phyloP scores from a whole-genome alignment of 2,113 vertebrate genomes.

The Tenebrosternarchus preto region DNA sequence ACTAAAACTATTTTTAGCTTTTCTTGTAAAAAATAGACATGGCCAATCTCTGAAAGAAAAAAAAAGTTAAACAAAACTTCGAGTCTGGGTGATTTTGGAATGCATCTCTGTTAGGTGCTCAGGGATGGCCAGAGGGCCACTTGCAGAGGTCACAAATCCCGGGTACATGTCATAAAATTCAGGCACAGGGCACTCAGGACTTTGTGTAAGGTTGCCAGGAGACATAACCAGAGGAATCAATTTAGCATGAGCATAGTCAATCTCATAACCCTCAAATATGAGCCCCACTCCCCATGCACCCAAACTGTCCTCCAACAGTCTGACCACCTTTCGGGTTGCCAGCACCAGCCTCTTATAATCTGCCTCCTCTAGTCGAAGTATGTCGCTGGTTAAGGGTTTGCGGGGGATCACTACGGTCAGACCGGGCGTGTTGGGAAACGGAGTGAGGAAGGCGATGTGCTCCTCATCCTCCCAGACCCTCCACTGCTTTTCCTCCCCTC shows the following conservation, averaged over 20 bases:
- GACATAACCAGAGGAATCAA: slow-evolving; percentile 66
- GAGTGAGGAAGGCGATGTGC: slow-evolving; percentile 76
- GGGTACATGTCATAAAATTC: slow-evolving; percentile 66
- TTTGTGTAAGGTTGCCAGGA: not conserved
- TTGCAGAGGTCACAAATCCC: slow-evolving; percentile 72
- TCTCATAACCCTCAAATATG: slow-evolving; percentile 78
- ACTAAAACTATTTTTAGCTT: too few relatives aligned
- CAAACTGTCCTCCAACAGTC: slow-evolving; percentile 64
- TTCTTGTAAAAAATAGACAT: too few relatives aligned
- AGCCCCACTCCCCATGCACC: slow-evolving; percentile 67
- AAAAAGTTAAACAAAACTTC: not conserved
- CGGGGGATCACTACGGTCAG: slow-evolving; percentile 73
- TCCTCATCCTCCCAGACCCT: slow-evolving; percentile 73
- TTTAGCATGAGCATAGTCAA: slow-evolving; percentile 77
- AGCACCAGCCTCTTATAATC: slow-evolving; percentile 67
- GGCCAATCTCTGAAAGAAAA: not conserved
- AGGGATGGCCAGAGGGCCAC: slow-evolving; percentile 66
- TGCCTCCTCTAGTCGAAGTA: slow-evolving; percentile 66
- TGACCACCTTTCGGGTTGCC: slow-evolving; percentile 61
- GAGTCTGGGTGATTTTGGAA: slow-evolving; percentile 52
- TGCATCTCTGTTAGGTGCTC: slow-evolving; percentile 61
- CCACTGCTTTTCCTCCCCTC: slow-evolving; percentile 77
- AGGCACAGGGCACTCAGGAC: not conserved
- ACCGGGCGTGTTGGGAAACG: slow-evolving; percentile 76
- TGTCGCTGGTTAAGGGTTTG: slow-evolving; percentile 71